Evolutionary conservation across 2,797 vertebrate species (phyloP).

Genomic region (Pyrocephalus nanus): DNA sequence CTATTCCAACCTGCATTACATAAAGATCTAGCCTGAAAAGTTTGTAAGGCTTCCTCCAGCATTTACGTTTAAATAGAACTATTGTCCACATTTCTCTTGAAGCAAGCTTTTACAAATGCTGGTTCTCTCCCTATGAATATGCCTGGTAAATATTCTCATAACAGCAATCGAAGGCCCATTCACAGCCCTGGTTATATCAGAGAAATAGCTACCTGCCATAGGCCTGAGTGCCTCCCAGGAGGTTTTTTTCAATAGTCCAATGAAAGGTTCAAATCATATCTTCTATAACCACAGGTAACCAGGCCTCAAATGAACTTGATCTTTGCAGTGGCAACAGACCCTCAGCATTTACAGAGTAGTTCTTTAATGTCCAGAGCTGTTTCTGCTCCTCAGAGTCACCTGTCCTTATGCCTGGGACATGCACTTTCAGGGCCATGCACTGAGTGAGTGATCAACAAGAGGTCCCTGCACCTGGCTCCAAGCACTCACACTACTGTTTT

Average conservation of each 20-base stretch:
- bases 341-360: not conserved
- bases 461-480: not conserved
- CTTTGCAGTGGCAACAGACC: not conserved
- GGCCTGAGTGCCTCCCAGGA: not conserved
- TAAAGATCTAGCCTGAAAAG: not conserved
- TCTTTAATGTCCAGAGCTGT: not conserved
- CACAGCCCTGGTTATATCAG: not conserved
- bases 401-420: not conserved
- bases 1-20: fast-evolving
- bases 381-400: not conserved
- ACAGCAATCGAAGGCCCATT: not conserved
- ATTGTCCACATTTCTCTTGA: not conserved
- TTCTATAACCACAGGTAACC: not conserved
- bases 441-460: not conserved
- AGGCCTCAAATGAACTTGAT: not conserved
- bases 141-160: not conserved
- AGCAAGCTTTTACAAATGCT: not conserved
- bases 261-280: not conserved
- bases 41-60: not conserved
- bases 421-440: not conserved
- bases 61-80: not conserved
- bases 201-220: not conserved
- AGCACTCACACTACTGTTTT: not conserved
- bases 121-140: not conserved
- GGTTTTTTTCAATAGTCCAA: not conserved